Evolutionary conservation across 1,140 invertebrate genomes (phyloP), one percentile per base, ranked within the genome.

Genomic region (Drosophila azteca): DNA sequence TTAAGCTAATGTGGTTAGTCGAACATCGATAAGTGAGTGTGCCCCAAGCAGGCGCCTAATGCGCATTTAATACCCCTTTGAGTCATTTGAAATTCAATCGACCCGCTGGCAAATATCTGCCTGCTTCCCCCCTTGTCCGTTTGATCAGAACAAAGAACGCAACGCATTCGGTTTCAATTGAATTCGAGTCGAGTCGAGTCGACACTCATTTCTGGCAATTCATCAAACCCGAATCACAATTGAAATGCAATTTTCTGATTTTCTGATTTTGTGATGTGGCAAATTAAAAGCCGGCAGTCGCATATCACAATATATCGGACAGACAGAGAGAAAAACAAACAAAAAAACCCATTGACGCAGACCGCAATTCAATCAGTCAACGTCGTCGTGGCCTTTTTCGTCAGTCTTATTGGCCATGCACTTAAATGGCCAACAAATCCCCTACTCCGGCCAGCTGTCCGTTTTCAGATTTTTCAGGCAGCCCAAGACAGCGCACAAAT

Each of bases 1-100:
- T 85, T 85, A 87, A 66, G 69, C 83, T 85, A 85, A 85, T 85
- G 82, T 88, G 82, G 69, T 76, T 62, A 76, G 73, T 76, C 76
- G 72, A 69, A 76, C 63, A 68, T 78, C 82, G 81, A 85, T 85
- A 85, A 85, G 81, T 82, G 74, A 78, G 48, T 78, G 50, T 85
- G 67, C 53, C 71, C 81, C 44, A 48, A 72, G 67, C 73, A 82
- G 57, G 46, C 65, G 62, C 77, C 57, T 81, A 77, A 84, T 74
- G 73, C 61, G 68, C 82, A 84, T 83, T 84, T 83, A 83, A 83
- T 83, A 84, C 76, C 70, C 61, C 50, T 74, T 64, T 61, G 54
- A 60, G 60, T 63, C 55, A 81, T 77, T 77, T 51, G 64, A 74
- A 82, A 82, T 78, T 82, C 78, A 68, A 81, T 77, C 70, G 59